phyloP scores from a whole-genome alignment of 2,888 invertebrate genomes.

The Leptinotarsa juncta region DNA sequence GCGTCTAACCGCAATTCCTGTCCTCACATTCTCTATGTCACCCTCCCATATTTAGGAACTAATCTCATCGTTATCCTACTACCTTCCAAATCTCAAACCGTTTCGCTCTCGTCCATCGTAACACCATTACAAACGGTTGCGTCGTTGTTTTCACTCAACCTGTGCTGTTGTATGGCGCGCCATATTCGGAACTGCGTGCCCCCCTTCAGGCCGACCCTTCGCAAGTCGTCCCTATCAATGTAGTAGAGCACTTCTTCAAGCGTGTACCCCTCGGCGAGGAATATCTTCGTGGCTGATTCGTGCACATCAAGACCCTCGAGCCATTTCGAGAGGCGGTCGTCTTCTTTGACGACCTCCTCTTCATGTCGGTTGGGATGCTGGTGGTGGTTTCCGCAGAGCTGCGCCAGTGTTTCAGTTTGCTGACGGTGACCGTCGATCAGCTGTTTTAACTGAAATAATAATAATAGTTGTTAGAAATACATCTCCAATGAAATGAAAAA shows the following conservation, averaged over 20 bases:
- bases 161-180: slow-evolving; percentile 80
- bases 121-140: slow-evolving; percentile 50
- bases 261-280: slow-evolving; percentile 81
- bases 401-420: slow-evolving; percentile 52
- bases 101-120: slow-evolving; percentile 48
- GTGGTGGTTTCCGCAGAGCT: slow-evolving; percentile 40
- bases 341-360: slow-evolving; percentile 64
- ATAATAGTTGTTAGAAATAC: too few relatives aligned
- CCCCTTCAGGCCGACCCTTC: slow-evolving; percentile 81
- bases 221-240: slow-evolving; percentile 85
- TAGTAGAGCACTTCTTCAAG: slow-evolving; percentile 83
- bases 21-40: background rate
- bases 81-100: slow-evolving; percentile 34
- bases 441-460: slow-evolving; percentile 54
- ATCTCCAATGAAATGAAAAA: too few relatives aligned
- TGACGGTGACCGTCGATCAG: slow-evolving; percentile 55
- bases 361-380: slow-evolving; percentile 40
- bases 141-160: slow-evolving; percentile 62
- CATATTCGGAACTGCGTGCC: slow-evolving; percentile 88
- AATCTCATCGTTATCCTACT: slow-evolving; percentile 3
- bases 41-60: slow-evolving; percentile 9
- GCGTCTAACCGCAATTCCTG: background rate
- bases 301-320: slow-evolving; percentile 77
- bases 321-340: slow-evolving; percentile 78
- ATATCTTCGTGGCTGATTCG: slow-evolving; percentile 73